A percentile compares a stretch with the other conserved stretches of the same genome.
phyloP scores from a whole-genome alignment of 2,888 invertebrate genomes.

The Agriopis aurantiaria region DNA sequence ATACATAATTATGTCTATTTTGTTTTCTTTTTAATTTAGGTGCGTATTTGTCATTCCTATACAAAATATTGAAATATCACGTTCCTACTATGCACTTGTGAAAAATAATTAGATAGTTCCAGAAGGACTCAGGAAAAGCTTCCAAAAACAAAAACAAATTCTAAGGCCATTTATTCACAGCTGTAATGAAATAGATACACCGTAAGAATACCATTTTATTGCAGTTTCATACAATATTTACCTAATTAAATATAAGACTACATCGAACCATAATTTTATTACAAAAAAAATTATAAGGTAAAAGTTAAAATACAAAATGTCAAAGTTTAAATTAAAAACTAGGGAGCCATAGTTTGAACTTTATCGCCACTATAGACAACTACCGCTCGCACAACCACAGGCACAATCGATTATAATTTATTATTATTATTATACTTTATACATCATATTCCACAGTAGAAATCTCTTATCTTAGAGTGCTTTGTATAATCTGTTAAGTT shows the following conservation, averaged over 20 bases:
- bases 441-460: slow-evolving; percentile 44
- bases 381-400: slow-evolving; percentile 59
- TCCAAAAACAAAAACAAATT: not conserved
- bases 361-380: slow-evolving; percentile 28
- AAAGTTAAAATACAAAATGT: not conserved
- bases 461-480: slow-evolving; percentile 36
- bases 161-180: slow-evolving; percentile 9
- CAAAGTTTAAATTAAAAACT: slow-evolving; percentile 12
- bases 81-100: too few species aligned
- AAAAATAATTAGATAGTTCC: too few species aligned
- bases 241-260: slow-evolving; percentile 6
- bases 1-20: not conserved
- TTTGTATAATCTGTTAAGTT: slow-evolving; percentile 43
- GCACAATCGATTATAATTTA: slow-evolving; percentile 64
- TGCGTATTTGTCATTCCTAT: not conserved
- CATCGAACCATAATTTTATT: slow-evolving; percentile 7
- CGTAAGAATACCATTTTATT: slow-evolving; percentile 9
- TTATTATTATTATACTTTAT: slow-evolving; percentile 47
- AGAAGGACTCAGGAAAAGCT: not conserved
- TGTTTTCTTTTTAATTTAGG: not conserved
- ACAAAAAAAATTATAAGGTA: not conserved
- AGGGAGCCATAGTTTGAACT: not conserved
- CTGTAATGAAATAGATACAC: slow-evolving; percentile 24
- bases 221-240: slow-evolving; percentile 12
- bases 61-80: not conserved